Evolutionary conservation across 2,113 vertebrate genomes (phyloP), one percentile per base, ranked within the genome.

Genomic region (Rhabdomys dilectus): DNA sequence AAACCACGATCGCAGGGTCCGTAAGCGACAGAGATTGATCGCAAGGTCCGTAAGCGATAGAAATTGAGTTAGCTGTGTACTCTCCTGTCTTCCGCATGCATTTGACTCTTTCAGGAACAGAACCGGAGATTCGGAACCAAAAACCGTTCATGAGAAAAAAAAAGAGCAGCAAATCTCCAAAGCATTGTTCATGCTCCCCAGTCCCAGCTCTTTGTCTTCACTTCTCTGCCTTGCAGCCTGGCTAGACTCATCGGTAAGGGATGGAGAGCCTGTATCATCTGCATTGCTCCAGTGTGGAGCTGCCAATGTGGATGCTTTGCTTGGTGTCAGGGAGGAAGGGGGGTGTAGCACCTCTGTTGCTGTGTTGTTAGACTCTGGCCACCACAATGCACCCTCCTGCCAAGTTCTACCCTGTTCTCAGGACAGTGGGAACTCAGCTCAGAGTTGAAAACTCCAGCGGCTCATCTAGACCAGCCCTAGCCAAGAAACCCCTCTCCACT

Each of bases 371-470:
- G 58, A 88, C 56, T 39, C 45, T 92, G 88, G 88, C 94, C 89
- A 77, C 70, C 17, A 3, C 13, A 19, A 15, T 48, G 62, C 21
- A 39, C 13, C 31, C 34, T 19, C 17, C 7, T 84, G 91, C 96
- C 90, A 96, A 92, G 80, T 78, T 48, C 53, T 34, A 53, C 86
- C 88, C 77, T 93, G 90, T 85, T 95, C 75, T 90, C 96, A 93
- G 91, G 73, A 85, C 94, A 91, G 88, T 31, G 66, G 80, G 81
- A 96, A 96, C 34, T 92, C 88, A 94, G 91, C 34, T 91, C 70
- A 36, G 64, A 51, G 53, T 53, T 62, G 86, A 97, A 96, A 78
- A 31, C 76, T 89, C 51, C 88, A 78, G 22, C 62, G 88, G 87
- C 4, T 29, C 62, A 12, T 64, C 60, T 80, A 62, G 42, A 75